phyloP scores from a whole-genome alignment of 2,113 vertebrate genomes.

The Stomatorhinus ivindoensis region DNA sequence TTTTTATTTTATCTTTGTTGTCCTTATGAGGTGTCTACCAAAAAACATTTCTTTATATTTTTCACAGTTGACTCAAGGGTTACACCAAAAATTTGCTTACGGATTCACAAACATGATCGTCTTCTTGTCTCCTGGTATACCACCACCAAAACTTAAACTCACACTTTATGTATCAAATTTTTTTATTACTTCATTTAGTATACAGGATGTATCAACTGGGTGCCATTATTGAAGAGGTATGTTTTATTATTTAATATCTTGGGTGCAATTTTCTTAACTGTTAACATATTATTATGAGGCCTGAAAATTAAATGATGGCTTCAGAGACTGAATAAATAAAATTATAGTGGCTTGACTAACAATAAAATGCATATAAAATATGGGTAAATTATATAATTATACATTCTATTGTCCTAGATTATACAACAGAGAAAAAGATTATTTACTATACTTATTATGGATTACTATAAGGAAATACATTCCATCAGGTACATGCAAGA shows the following conservation, averaged over 20 bases:
- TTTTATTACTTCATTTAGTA: not conserved
- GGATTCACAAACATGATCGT: not conserved
- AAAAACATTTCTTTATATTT: not conserved
- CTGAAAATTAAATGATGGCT: not conserved
- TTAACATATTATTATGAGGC: not conserved
- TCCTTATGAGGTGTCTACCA: not conserved
- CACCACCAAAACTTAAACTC: not conserved
- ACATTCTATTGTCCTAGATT: not conserved
- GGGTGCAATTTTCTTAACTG: not conserved
- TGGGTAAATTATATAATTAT: not conserved
- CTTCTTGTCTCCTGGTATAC: not conserved
- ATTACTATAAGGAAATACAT: not conserved
- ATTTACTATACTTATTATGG: not conserved
- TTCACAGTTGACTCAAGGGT: not conserved
- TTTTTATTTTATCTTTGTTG: not conserved
- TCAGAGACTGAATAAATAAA: not conserved
- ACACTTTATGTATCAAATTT: not conserved
- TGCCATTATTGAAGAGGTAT: not conserved
- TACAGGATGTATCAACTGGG: not conserved
- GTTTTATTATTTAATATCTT: not conserved
- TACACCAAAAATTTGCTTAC: not conserved
- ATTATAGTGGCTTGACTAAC: not conserved
- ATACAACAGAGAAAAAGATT: not conserved
- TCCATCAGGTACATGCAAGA: not conserved
- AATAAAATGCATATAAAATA: not conserved